Conservation (phyloP, 2,113 vertebrate species). For the Cryptomyrus ogoouensis region DNA sequence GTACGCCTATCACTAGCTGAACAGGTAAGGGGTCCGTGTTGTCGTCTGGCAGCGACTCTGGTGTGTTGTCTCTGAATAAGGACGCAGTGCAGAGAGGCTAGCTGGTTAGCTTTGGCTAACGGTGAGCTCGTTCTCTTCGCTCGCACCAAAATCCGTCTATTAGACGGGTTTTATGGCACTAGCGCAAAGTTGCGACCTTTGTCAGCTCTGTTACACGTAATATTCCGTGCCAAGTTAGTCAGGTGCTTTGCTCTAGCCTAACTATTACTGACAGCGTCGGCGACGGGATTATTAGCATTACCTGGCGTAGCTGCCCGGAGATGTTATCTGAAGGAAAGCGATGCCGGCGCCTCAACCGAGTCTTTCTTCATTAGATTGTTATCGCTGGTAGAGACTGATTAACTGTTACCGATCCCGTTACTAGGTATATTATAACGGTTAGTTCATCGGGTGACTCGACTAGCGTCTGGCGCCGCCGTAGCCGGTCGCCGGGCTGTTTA, state of each 20-base stretch:
- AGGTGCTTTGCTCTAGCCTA: not conserved
- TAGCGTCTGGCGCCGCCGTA: not conserved
- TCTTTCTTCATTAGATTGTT: not conserved
- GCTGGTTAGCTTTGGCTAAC: not conserved
- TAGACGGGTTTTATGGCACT: not conserved
- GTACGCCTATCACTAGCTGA: constrained; percentile 23
- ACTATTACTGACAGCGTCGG: not conserved
- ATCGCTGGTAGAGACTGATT: not conserved
- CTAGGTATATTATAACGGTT: not conserved
- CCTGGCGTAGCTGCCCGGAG: not conserved
- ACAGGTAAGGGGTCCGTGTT: constrained; percentile 39
- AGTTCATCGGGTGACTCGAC: not conserved
- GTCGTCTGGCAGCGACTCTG: constrained; percentile 2
- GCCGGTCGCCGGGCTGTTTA: not conserved
- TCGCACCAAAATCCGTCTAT: not conserved
- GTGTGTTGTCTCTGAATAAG: constrained; percentile 34
- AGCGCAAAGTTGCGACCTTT: not conserved
- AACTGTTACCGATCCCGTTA: not conserved
- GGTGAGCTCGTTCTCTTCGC: not conserved
- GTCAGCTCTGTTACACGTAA: not conserved
- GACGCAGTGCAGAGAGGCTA: constrained; percentile 25
- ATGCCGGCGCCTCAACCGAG: not conserved
- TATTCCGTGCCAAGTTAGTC: not conserved
- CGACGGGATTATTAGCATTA: not conserved
- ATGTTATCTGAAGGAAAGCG: constrained; percentile 5